A percentile compares a stretch with the other conserved stretches of the same genome.
Evolutionary conservation across 2,113 vertebrate genomes (phyloP).

Genomic region (Corythoichthys haematopterus): DNA sequence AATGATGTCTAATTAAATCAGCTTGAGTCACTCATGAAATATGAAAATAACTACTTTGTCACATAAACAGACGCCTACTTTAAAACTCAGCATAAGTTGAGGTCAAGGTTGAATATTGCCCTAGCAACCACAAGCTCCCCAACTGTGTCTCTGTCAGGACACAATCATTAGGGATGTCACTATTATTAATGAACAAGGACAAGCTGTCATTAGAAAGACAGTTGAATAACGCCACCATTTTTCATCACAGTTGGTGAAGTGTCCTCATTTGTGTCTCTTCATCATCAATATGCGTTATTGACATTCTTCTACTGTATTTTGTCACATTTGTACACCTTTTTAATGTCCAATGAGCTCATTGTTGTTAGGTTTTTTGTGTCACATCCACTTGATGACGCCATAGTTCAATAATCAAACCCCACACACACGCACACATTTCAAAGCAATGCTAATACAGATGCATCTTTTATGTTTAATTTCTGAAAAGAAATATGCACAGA

Average conservation of each 20-base stretch:
- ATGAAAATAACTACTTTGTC: background rate
- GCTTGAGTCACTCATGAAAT: too few relatives aligned
- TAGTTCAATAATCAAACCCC: background rate
- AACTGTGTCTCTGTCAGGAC: slow-evolving; percentile 17
- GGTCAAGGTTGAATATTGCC: slow-evolving; percentile 16
- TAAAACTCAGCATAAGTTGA: slow-evolving; percentile 17
- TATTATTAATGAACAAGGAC: slow-evolving; percentile 40
- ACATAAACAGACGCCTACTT: background rate
- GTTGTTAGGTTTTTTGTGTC: background rate
- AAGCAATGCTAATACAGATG: background rate
- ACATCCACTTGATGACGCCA: background rate
- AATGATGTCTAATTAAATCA: background rate
- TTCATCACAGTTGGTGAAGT: slow-evolving; percentile 2
- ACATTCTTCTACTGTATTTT: background rate
- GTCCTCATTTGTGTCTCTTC: slow-evolving; percentile 1
- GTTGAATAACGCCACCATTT: slow-evolving; percentile 2
- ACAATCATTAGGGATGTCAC: slow-evolving; percentile 33
- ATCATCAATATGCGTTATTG: background rate
- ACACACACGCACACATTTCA: background rate
- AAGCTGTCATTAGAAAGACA: slow-evolving; percentile 13
- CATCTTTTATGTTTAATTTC: background rate
- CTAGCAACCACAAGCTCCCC: slow-evolving; percentile 12
- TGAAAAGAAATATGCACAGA: background rate
- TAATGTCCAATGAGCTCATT: background rate
- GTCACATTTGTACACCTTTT: background rate